Evolutionary conservation across 2,888 invertebrate species (phyloP), one percentile per base, ranked within the genome.

Genomic region (Coleophora deauratella): DNA sequence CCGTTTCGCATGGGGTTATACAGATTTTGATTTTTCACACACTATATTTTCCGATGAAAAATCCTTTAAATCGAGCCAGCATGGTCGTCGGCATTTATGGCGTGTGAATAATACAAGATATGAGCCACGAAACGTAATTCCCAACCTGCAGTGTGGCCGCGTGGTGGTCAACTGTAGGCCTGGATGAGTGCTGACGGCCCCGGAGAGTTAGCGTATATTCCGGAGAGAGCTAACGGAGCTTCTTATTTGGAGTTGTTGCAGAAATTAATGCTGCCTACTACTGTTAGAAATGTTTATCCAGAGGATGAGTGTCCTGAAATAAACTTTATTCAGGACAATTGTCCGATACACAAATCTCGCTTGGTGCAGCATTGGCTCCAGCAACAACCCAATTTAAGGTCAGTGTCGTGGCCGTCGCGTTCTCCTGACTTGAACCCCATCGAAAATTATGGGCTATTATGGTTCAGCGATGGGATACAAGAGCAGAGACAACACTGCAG

Each of bases 31-130:
- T 43, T 46, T 47, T 44, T 40, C 46, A 32, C 38, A 45, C 38
- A 43, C 47, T 33, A 45, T 51, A 43, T 51, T 51, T 45, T 41
- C 43, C 13, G 48, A 48, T 30, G 46, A 49, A 42, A 51, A 50
- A 11, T 14, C 28, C 12, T 50, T 48, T 41, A 44, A 43, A 9
- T 46, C 49, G 0, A 45, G 45, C 21, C 32, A 47, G n/a, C 2
- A 27, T 1, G 46, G 50, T 31, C 46, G 45, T 41, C 47, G 39
- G 38, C 33, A 47, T 31, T 40, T 4, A 21, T 21, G 21, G 3
- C 21, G 6, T 4, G 21, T 21, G 6, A 21, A 21, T 21, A 21
- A 21, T 21, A 21, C 3, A 21, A 27, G 47, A 15, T 47, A 43
- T 27, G 43, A 45, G 14, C 40, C 33, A 10, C 10, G 32, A 11